These are phyloP conservation scores for Megalonaias nervosa DNA, from an alignment of 1,140 invertebrate species.

Conservation along the genomic window DNA sequence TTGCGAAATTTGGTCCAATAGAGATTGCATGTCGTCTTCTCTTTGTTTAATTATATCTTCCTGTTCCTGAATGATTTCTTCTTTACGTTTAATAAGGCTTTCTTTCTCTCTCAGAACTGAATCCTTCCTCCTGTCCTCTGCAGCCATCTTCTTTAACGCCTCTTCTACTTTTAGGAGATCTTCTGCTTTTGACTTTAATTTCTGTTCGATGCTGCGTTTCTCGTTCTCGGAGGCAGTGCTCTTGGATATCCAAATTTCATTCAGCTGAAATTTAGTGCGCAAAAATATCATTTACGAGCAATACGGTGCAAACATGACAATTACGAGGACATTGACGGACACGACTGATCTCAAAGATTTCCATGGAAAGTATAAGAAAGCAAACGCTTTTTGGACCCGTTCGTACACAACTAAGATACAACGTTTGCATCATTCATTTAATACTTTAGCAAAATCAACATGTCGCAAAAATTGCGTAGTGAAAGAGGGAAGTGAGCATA, in stretches of 20 bases:
- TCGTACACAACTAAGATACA: too few relatives aligned
- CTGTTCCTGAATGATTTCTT: constrained; percentile 52
- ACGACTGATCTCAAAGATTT: too few relatives aligned
- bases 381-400: too few relatives aligned
- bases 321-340: too few relatives aligned
- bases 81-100: constrained; percentile 44
- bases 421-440: too few relatives aligned
- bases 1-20: constrained; percentile 57
- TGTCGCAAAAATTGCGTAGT: too few relatives aligned
- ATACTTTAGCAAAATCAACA: too few relatives aligned
- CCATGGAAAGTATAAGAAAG: too few relatives aligned
- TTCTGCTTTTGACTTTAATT: constrained; percentile 23
- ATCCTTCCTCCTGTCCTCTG: constrained; percentile 46
- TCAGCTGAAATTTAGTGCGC: constrained; percentile 36
- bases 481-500: too few relatives aligned
- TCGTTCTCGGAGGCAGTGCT: constrained; percentile 51
- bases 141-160: constrained; percentile 40
- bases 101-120: constrained; percentile 45
- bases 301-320: too few relatives aligned
- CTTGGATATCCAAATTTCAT: constrained; percentile 62
- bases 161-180: constrained; percentile 36
- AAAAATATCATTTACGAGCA: too few relatives aligned
- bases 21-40: constrained; percentile 53
- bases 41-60: constrained; percentile 51
- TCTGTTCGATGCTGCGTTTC: constrained; percentile 37